These are phyloP conservation scores for Propithecus coquereli DNA, from an alignment of 2,113 vertebrate species.

Conservation along the genomic window DNA sequence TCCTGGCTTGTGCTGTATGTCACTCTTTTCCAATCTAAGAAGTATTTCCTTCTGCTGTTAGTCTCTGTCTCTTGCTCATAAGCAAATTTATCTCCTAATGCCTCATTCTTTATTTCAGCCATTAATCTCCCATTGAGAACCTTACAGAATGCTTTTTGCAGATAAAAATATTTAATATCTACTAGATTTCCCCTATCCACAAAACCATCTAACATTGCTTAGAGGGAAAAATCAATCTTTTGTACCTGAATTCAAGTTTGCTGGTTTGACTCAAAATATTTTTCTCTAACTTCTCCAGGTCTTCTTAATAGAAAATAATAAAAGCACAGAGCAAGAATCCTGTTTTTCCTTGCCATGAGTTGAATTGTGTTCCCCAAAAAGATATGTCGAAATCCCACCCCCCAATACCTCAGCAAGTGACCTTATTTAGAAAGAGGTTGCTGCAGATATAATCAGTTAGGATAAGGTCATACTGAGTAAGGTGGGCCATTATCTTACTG, in stretches of 20 bases:
- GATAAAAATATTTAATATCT: slow-evolving; percentile 76
- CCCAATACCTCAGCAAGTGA: neutral
- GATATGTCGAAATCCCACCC: neutral
- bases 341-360: neutral
- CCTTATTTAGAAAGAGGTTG: neutral
- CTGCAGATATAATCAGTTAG: neutral
- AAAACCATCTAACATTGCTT: slow-evolving; percentile 61
- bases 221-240: slow-evolving; percentile 67
- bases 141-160: slow-evolving; percentile 66
- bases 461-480: neutral
- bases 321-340: neutral
- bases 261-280: slow-evolving; percentile 41
- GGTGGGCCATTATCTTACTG: neutral
- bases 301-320: slow-evolving; percentile 43
- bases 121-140: slow-evolving; percentile 76
- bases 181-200: slow-evolving; percentile 68
- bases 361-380: neutral
- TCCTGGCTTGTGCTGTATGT: slow-evolving; percentile 54
- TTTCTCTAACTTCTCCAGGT: slow-evolving; percentile 42
- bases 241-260: slow-evolving; percentile 57
- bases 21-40: slow-evolving; percentile 64
- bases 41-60: slow-evolving; percentile 48
- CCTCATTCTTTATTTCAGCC: slow-evolving; percentile 75
- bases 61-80: slow-evolving; percentile 72
- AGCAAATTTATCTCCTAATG: slow-evolving; percentile 77